Percentiles rank a stretch among this genome's conserved stretches.
These are phyloP conservation scores for Xanthorhoe designata DNA, from an alignment of 2,888 invertebrate genomes.

Conservation along the genomic window DNA sequence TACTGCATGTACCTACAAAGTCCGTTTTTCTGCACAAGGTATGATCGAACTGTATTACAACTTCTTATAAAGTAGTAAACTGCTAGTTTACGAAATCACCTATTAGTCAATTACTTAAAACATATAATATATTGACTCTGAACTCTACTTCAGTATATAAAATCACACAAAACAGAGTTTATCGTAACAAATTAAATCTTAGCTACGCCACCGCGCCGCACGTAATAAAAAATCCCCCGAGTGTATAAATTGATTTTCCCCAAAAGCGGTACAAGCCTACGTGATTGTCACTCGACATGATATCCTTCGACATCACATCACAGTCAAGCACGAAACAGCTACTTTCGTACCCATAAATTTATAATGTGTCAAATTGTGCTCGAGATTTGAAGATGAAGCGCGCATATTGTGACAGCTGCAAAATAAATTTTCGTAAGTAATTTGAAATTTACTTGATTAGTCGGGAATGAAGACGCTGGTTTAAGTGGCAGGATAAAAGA, in stretches of 20 bases:
- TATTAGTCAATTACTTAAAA: no score
- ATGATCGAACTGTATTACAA: no score
- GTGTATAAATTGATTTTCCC: slow-evolving; percentile 36
- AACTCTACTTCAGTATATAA: slow-evolving; percentile 2
- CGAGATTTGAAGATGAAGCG: background rate
- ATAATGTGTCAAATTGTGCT: background rate
- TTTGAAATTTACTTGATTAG: no score
- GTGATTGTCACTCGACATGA: slow-evolving; percentile 47
- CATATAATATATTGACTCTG: background rate
- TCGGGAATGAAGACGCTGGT: no score
- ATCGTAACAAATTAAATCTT: slow-evolving; percentile 24
- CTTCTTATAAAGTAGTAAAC: no score
- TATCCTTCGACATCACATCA: slow-evolving; percentile 36
- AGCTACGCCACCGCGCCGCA: slow-evolving; percentile 8
- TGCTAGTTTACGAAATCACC: no score
- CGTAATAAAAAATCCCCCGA: slow-evolving; percentile 25
- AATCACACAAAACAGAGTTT: slow-evolving; percentile 16
- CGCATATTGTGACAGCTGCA: no score
- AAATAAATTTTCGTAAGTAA: no score
- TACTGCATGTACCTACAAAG: no score
- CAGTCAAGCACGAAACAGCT: slow-evolving; percentile 17
- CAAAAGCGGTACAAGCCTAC: slow-evolving; percentile 36
- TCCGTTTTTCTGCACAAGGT: no score
- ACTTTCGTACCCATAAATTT: background rate
- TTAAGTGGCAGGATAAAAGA: no score